Evolutionary conservation across 2,113 vertebrate species (phyloP).

Genomic region (Ia io): DNA sequence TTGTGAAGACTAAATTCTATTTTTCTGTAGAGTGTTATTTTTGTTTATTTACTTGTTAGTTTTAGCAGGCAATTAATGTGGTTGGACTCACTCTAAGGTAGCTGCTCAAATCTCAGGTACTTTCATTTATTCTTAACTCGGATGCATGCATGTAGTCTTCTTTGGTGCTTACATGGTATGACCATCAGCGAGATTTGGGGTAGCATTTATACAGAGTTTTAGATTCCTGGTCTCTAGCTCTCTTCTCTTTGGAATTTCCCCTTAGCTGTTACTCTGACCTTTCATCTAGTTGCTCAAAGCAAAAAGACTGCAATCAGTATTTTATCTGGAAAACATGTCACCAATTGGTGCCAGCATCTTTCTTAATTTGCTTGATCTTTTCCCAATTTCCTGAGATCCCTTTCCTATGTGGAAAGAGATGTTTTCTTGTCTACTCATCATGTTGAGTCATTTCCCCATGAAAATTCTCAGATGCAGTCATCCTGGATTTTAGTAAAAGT

Average conservation of each 20-base stretch:
- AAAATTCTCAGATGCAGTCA: neutral
- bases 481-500: neutral
- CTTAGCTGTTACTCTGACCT: neutral
- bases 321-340: neutral
- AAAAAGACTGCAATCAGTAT: neutral
- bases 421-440: neutral
- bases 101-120: neutral
- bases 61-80: neutral
- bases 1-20: neutral
- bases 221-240: neutral
- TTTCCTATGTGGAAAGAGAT: neutral
- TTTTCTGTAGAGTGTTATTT: neutral
- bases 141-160: rapidly evolving
- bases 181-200: neutral
- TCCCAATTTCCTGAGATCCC: neutral
- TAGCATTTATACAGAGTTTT: neutral
- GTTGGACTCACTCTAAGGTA: neutral
- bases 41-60: neutral
- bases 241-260: neutral
- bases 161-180: neutral
- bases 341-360: neutral
- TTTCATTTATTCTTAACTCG: neutral
- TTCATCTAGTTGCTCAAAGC: neutral
- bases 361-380: neutral
- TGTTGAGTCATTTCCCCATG: neutral